Percentiles rank a stretch among this genome's conserved stretches.
phyloP scores from a whole-genome alignment of 2,797 vertebrate genomes.

The Neosalanx taihuensis region DNA sequence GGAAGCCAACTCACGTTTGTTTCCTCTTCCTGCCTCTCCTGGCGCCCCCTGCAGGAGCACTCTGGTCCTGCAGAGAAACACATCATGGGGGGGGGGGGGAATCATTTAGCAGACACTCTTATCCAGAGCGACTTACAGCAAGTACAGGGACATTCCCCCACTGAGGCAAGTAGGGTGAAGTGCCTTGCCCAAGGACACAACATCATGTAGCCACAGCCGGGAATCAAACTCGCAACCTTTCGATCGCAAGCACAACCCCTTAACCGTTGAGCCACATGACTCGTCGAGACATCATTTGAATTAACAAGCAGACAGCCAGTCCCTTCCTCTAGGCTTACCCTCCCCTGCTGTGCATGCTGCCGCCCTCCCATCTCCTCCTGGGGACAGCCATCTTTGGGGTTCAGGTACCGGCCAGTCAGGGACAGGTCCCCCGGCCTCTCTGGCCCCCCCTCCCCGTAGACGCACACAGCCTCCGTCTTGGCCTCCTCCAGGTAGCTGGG shows the following conservation, averaged over 20 bases:
- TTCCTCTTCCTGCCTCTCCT: slow-evolving; percentile 80
- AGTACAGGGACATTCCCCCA: too few species aligned
- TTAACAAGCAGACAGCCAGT: not conserved
- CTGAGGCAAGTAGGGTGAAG: too few species aligned
- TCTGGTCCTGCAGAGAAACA: slow-evolving; percentile 60
- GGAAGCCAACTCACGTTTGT: slow-evolving; percentile 70
- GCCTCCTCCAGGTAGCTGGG: slow-evolving; percentile 76
- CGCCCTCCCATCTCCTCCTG: slow-evolving; percentile 54
- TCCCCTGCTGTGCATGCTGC: slow-evolving; percentile 59
- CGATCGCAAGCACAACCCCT: too few species aligned
- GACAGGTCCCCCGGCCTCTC: slow-evolving; percentile 60
- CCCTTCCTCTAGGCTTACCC: slow-evolving; percentile 53
- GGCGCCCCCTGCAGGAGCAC: slow-evolving; percentile 56
- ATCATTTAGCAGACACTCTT: not conserved
- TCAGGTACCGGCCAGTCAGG: slow-evolving; percentile 63
- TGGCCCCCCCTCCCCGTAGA: slow-evolving; percentile 55
- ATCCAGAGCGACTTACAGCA: too few species aligned
- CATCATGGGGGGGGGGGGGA: not conserved
- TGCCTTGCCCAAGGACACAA: too few species aligned
- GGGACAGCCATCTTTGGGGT: slow-evolving; percentile 60
- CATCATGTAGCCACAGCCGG: too few species aligned
- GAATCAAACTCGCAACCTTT: too few species aligned
- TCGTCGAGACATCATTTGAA: not conserved
- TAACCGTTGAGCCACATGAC: too few species aligned
- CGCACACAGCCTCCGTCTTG: slow-evolving; percentile 70